Evolutionary conservation across 2,113 vertebrate species (phyloP).

Genomic region (Megaceryle torquata): DNA sequence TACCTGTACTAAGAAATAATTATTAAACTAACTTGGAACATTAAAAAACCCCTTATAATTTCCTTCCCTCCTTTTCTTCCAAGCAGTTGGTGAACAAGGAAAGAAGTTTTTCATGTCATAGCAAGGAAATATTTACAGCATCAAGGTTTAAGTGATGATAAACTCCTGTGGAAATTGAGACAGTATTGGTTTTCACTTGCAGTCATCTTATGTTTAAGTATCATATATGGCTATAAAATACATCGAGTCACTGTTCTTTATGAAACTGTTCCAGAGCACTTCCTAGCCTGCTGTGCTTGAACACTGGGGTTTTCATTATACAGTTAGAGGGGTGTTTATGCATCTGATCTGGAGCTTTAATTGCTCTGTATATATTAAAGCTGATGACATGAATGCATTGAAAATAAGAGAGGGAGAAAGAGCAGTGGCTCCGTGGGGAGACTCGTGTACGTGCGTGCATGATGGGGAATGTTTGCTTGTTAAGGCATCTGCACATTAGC

Average conservation of each 20-base stretch:
- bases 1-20: neutral
- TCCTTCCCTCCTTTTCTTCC: neutral
- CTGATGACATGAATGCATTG: neutral
- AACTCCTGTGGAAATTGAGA: neutral
- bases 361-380: neutral
- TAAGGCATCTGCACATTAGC: neutral
- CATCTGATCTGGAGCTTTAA: neutral
- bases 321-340: neutral
- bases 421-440: neutral
- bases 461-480: neutral
- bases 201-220: neutral
- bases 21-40: neutral
- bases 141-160: neutral
- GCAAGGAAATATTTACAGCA: neutral
- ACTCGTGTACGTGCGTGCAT: neutral
- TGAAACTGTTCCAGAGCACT: neutral
- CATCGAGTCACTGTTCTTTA: neutral
- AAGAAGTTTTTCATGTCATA: neutral
- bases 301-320: rapidly evolving
- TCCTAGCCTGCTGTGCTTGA: neutral
- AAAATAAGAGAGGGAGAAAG: neutral
- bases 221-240: neutral
- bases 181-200: neutral
- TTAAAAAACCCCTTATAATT: neutral
- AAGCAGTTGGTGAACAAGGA: neutral